These are phyloP conservation scores for Micromussa lordhowensis DNA, from an alignment of 92 coral and sea anemone genomes.

Conservation along the genomic window DNA sequence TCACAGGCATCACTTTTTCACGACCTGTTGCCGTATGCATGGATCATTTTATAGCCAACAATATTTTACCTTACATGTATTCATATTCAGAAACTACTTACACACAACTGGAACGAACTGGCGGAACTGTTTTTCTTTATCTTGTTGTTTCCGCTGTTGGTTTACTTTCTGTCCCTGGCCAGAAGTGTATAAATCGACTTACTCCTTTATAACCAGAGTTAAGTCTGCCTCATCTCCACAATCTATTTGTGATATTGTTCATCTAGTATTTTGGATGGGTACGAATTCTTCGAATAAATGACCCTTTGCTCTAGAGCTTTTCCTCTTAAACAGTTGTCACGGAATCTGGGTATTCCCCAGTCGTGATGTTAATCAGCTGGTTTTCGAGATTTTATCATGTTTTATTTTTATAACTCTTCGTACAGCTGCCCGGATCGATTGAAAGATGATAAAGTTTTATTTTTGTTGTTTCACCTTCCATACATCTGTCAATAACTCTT, in stretches of 20 bases:
- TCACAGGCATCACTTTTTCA: background rate
- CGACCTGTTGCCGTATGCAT: background rate
- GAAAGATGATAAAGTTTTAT: background rate
- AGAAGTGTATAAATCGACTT: too few relatives aligned
- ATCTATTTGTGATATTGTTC: background rate
- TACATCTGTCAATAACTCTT: background rate
- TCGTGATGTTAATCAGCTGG: background rate
- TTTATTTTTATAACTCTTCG: background rate
- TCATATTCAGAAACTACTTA: background rate
- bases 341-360: background rate
- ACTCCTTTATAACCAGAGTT: background rate
- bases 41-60: background rate
- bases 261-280: background rate
- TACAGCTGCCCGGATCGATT: background rate
- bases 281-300: background rate
- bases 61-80: background rate
- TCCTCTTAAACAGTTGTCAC: background rate
- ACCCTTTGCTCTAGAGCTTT: background rate
- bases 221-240: background rate
- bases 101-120: background rate
- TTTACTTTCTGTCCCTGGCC: background rate
- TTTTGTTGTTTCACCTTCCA: background rate
- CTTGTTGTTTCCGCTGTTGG: background rate
- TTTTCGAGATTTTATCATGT: background rate
- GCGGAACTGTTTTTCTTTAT: too few relatives aligned